Evolutionary conservation across 2,888 invertebrate genomes (phyloP).

Genomic region (Aphelenchoides bicaudatus): DNA sequence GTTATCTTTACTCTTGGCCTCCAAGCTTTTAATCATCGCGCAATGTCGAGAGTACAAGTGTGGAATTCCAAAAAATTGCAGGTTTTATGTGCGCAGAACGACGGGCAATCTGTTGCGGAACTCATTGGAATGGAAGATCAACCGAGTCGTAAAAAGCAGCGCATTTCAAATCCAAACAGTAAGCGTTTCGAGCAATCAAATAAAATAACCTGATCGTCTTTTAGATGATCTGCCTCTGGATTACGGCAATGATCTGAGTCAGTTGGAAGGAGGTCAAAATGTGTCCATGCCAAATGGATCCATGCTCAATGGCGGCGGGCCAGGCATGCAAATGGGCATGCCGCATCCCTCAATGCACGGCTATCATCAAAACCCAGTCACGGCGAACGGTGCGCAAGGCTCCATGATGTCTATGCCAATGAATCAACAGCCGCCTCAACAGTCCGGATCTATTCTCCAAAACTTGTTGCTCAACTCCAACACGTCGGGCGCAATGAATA

Average conservation of each 20-base stretch:
- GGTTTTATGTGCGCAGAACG: no score
- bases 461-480: constrained; percentile 46
- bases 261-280: no score
- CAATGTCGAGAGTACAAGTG: no score
- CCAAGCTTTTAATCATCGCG: no score
- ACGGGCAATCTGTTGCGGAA: constrained; percentile 8
- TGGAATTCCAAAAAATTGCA: no score
- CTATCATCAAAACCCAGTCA: constrained; percentile 3
- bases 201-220: neutral
- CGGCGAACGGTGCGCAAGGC: constrained; percentile 1
- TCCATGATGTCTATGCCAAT: constrained; percentile 3
- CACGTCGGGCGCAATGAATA: constrained; percentile 33
- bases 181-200: neutral
- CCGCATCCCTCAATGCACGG: neutral
- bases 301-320: neutral
- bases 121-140: constrained; percentile 12
- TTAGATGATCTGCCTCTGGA: neutral
- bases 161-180: constrained; percentile 11
- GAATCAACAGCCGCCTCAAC: neutral
- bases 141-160: constrained; percentile 1
- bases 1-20: no score
- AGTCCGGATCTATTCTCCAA: constrained; percentile 37
- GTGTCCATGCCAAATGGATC: constrained; percentile 10
- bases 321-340: neutral
- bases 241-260: constrained; percentile 9